Conservation (phyloP, 2,113 vertebrate genomes). For the Tachysurus fulvidraco region DNA sequence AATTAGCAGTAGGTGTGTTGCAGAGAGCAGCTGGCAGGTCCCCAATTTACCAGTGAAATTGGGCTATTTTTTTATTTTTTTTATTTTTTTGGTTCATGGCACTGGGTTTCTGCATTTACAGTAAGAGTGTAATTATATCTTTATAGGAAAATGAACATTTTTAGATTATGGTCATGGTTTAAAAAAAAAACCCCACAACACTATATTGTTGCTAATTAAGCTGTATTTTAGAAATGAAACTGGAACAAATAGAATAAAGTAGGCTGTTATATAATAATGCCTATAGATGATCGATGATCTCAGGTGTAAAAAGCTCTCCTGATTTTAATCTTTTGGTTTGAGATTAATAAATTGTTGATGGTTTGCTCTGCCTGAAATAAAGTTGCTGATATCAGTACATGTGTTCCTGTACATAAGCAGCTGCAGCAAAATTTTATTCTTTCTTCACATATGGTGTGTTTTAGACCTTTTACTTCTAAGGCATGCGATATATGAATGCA, state of each 20-base stretch:
- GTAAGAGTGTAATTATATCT: background rate
- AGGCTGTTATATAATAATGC: background rate
- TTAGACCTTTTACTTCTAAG: background rate
- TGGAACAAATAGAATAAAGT: background rate
- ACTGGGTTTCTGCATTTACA: background rate
- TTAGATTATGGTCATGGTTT: background rate
- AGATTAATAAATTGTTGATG: background rate
- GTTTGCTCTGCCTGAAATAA: too few species aligned
- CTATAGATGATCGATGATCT: background rate
- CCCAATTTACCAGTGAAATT: background rate
- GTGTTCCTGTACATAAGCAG: background rate
- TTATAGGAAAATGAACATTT: background rate
- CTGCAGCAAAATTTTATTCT: too few species aligned
- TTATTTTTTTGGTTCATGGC: background rate
- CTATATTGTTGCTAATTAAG: background rate
- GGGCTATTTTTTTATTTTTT: background rate
- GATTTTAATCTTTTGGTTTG: background rate
- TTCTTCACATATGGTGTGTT: background rate
- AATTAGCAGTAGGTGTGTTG: background rate
- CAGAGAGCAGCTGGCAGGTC: background rate
- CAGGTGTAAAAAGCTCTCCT: background rate
- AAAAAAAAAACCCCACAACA: background rate
- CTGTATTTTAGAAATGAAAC: background rate
- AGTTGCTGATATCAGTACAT: background rate
- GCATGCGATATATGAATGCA: background rate